A percentile compares a stretch with the other conserved stretches of the same genome.
These are phyloP conservation scores for Mormyrus hasselquistii DNA, from an alignment of 2,797 vertebrate genomes.

Conservation along the genomic window DNA sequence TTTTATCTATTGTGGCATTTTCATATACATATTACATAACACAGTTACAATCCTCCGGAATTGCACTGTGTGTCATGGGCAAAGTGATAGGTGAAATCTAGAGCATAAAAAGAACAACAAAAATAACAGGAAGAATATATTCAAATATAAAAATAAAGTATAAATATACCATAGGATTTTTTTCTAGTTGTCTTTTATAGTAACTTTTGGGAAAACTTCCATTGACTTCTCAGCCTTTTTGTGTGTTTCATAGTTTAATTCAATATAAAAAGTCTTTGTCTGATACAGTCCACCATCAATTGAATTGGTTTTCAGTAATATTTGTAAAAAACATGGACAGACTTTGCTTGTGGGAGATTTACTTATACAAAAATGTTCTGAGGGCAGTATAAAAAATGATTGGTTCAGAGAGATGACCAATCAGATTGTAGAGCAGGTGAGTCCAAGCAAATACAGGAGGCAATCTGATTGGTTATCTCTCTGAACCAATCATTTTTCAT, in stretches of 20 bases:
- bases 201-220: neutral
- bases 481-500: neutral
- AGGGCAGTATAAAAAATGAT: neutral
- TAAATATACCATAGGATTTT: neutral
- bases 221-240: neutral
- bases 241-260: neutral
- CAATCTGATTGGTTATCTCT: neutral
- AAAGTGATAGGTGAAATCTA: neutral
- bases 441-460: neutral
- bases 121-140: neutral
- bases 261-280: neutral
- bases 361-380: neutral
- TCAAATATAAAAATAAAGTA: neutral
- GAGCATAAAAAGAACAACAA: neutral
- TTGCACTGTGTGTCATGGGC: neutral
- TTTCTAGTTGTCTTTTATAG: neutral
- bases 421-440: neutral
- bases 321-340: neutral
- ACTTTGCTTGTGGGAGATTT: neutral
- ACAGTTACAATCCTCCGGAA: neutral
- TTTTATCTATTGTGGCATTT: neutral
- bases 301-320: neutral
- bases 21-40: neutral
- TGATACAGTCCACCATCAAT: neutral
- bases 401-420: neutral